Base-by-base conservation (phyloP, 2,888 invertebrate species). In the Cheiracanthium punctorium region DNA sequence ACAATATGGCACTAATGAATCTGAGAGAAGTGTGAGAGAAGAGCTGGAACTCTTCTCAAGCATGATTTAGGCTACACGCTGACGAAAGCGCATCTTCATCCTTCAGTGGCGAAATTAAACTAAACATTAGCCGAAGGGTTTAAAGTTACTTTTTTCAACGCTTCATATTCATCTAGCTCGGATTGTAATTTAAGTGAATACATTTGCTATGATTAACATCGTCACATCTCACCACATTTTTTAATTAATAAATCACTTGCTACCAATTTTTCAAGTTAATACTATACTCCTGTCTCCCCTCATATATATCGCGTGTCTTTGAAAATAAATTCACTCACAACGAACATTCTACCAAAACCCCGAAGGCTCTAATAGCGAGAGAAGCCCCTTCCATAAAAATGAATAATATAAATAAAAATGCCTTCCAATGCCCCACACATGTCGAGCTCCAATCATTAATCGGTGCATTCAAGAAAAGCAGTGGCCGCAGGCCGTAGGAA, bases 371-470 rank as follows among this genome's bases (percentile, higher is more conserved):
- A 10, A 76, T 67, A 76, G 67, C 65, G 76, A 76, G 30, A n/a
- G 5, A 74, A 33, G 14, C 37, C 41, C 43, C 58, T 75, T 75
- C 43, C 72, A 17, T 43, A 37, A 33, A 64, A 58, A 33, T 12
- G 69, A 37, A 64, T 20, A 64, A 69, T 69, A 58, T 20, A 33
- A 69, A 69, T 69, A 58, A 75, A 52, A 73, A 43, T 24, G n/a
- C 29, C 37, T 67, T 80, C 80, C 73, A 73, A 73, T 80, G 73
- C 80, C 80, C 80, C 80, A 81, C 80, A 81, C 73, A 74, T 81
- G 80, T 81, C 80, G 80, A 65, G 80, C 48, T 81, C 80, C 74
- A 81, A 81, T 82, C 79, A 84, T 84, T 84, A 84, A 84, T 84
- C 84, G 79, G 79, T 82, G 80, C 74, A 81, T 81, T 81, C 73